Base-by-base conservation (phyloP, 2,113 vertebrate genomes). In the Cettia cetti region DNA sequence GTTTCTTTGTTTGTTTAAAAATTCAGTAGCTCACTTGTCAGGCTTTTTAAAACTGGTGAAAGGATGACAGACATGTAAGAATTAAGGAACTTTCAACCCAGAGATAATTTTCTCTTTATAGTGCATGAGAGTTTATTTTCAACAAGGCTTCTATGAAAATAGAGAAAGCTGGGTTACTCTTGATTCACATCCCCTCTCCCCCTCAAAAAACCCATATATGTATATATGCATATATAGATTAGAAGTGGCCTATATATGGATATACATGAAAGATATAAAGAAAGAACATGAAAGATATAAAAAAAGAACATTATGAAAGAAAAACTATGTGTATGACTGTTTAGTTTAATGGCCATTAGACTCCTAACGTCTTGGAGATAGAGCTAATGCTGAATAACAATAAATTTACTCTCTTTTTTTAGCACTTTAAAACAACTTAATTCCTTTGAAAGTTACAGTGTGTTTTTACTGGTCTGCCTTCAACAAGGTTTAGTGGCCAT, bases 391-490 rank as follows among this genome's bases (percentile, higher is more conserved):
- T 89, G 71, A 65, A 68, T 44, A 61, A 37, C 27, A 65, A 22
- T 13, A 70, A 74, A 70, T n/a, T 22, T 72, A 33, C 39, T 59
- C 33, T 21, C 3, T 42, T 82, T 66, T 70, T 33, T 60, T 60
- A 76, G 61, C 52, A 69, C 22, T 81, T 82, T 47, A 35, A 66
- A 94, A 23, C 31, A 60, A 28, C 16, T 94, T 64, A 27, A 3
- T 57, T 65, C 35, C 30, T 75, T 52, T 44, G 57, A 84, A 76
- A 80, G 81, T 15, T 74, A 20, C 8, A 14, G 17, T 13, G 5
- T 77, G 28, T 64, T 95, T 96, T 88, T 82, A 70, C 44, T 59
- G 37, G 17, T 81, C 63, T 95, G 64, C 57, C 59, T 87, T 93
- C 76, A 83, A 8, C 52, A 19, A 23, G 18, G 10, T 53, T 86